Evolutionary conservation across 2,113 vertebrate genomes (phyloP).

Genomic region (Archilochus colubris): DNA sequence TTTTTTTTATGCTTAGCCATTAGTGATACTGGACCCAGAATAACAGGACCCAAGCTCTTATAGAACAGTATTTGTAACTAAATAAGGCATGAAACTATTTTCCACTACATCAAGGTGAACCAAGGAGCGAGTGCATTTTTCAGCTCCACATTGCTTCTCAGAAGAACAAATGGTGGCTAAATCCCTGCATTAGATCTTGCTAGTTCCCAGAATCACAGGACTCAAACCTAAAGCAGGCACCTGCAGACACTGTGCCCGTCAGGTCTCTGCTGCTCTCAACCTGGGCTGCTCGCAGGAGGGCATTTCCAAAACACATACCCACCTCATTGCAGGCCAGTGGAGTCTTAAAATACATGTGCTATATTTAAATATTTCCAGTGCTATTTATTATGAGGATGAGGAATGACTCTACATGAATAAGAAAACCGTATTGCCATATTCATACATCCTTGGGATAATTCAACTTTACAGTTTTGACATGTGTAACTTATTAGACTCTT

Average conservation of each 20-base stretch:
- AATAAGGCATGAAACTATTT: background rate
- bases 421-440: background rate
- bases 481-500: slow-evolving; percentile 49
- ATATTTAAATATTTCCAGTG: background rate
- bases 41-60: background rate
- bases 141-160: background rate
- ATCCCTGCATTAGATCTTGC: background rate
- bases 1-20: background rate
- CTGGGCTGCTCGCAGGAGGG: background rate
- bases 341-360: background rate
- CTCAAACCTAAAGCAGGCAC: background rate
- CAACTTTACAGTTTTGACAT: slow-evolving; percentile 55
- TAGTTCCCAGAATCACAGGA: background rate
- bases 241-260: background rate
- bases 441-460: background rate
- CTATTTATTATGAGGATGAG: background rate
- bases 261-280: background rate
- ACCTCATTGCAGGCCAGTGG: background rate
- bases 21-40: background rate
- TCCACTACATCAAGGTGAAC: background rate
- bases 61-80: background rate
- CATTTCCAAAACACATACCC: background rate
- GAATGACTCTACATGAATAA: background rate
- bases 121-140: background rate
- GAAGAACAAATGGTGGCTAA: background rate